Evolutionary conservation across 2,797 vertebrate species (phyloP).

Genomic region (Clarias laeviceps): DNA sequence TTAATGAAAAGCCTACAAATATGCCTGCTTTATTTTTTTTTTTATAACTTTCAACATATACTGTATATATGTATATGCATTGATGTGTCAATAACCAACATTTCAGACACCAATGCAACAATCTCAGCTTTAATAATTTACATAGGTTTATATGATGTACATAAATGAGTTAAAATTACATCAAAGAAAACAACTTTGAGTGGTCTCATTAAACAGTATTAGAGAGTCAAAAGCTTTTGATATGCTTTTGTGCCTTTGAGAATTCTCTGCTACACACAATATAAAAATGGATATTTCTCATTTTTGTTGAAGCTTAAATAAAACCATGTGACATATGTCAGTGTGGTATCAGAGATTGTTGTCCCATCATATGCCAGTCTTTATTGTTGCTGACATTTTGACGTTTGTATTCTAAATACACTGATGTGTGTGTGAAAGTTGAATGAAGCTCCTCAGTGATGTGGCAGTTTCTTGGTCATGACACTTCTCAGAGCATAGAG

Average conservation of each 20-base stretch:
- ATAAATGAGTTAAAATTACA: not conserved
- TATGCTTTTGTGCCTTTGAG: not conserved
- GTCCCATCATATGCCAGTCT: slow-evolving; percentile 1
- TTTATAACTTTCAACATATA: not conserved
- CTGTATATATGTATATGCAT: not conserved
- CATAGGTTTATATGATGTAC: not conserved
- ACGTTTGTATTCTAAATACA: slow-evolving; percentile 48
- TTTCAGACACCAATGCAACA: slow-evolving; percentile 4
- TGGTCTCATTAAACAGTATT: not conserved
- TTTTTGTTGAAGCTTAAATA: slow-evolving; percentile 38
- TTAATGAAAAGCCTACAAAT: not conserved
- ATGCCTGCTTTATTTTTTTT: not conserved
- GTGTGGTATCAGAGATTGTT: slow-evolving; percentile 25
- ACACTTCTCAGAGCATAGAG: not conserved
- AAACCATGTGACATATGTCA: slow-evolving; percentile 51
- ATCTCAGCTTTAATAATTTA: slow-evolving; percentile 23
- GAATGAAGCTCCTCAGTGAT: slow-evolving; percentile 27
- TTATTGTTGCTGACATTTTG: slow-evolving; percentile 51
- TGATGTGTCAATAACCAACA: slow-evolving; percentile 8
- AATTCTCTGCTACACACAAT: slow-evolving; percentile 26
- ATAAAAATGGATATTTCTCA: slow-evolving; percentile 23
- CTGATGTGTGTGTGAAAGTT: slow-evolving; percentile 19
- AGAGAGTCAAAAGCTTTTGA: not conserved
- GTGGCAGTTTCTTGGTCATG: not conserved
- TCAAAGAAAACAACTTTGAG: not conserved